Base-by-base conservation (phyloP, 2,888 invertebrate genomes). In the Pseudococcus jackbeardsleyi region DNA sequence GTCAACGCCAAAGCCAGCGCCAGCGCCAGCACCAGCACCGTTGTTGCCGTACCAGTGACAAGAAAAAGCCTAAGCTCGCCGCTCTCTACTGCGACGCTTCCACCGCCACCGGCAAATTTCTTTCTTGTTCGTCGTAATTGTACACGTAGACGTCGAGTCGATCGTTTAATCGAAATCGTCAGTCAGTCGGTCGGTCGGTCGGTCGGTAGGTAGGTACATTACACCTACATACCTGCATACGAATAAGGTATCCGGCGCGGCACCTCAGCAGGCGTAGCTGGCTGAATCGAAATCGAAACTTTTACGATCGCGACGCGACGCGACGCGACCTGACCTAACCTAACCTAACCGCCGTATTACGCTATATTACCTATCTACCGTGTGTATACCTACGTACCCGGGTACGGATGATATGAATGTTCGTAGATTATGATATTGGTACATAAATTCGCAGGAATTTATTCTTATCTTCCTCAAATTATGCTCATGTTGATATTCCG, bases 371-470 rank as follows among this genome's bases (percentile, higher is more conserved):
- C n/a, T n/a, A n/a, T n/a, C n/a, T n/a, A n/a, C n/a, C n/a, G n/a
- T n/a, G n/a, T n/a, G n/a, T n/a, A n/a, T n/a, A n/a, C n/a, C n/a
- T n/a, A n/a, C n/a, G n/a, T n/a, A n/a, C n/a, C n/a, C n/a, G n/a
- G n/a, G n/a, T n/a, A 54, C 54, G 48, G 15, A 50, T 22, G 82
- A 88, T 77, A 82, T 88, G 88, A 88, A 26, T 59, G 82, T 59
- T 82, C 39, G 48, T 19, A 59, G 88, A 88, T 88, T 88, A 88
- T 88, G 88, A 88, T 88, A 88, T 88, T 88, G 54, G 82, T 88
- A 79, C 59, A 82, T 82, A 88, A 82, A 88, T 88, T 88, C 88
- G 77, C 50, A 82, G 82, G 88, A 88, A 88, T 88, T 88, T 88
- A 88, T 82, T 79, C 88, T 88, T 88, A 82, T 42, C 50, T 79